phyloP scores from a whole-genome alignment of 2,113 vertebrate genomes.

The Morone chrysops region DNA sequence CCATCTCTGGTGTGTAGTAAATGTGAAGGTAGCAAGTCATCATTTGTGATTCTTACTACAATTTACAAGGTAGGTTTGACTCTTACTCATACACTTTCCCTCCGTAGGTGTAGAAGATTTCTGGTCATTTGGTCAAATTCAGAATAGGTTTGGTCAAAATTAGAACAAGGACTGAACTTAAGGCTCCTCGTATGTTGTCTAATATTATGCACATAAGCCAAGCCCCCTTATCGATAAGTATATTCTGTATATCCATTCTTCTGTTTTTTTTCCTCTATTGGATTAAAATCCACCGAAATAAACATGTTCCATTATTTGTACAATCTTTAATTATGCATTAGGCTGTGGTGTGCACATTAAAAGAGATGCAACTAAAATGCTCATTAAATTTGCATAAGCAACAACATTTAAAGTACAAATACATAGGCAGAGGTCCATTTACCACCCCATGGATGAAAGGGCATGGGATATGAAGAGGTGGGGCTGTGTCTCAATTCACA shows the following conservation, averaged over 20 bases:
- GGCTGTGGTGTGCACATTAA: constrained; percentile 80
- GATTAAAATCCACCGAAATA: constrained; percentile 61
- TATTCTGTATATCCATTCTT: background rate
- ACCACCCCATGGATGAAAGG: constrained; percentile 77
- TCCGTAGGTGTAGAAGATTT: background rate
- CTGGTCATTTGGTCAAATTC: background rate
- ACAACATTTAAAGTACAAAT: constrained; percentile 79
- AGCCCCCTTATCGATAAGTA: background rate
- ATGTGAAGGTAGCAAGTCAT: background rate
- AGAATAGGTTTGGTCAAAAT: background rate
- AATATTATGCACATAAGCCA: background rate
- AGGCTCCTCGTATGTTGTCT: background rate
- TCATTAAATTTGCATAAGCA: constrained; percentile 77
- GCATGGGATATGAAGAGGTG: constrained; percentile 68
- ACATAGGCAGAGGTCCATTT: constrained; percentile 69
- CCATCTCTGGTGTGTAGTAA: background rate
- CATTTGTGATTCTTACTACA: background rate
- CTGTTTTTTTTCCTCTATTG: constrained; percentile 16
- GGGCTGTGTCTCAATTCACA: constrained; percentile 61
- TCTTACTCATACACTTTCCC: background rate
- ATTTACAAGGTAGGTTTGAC: background rate
- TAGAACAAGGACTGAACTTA: background rate
- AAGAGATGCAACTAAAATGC: constrained; percentile 69
- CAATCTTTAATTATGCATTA: constrained; percentile 85
- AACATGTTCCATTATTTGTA: constrained; percentile 79